Conservation (phyloP, 2,113 vertebrate species). For the Cololabis saira region DNA sequence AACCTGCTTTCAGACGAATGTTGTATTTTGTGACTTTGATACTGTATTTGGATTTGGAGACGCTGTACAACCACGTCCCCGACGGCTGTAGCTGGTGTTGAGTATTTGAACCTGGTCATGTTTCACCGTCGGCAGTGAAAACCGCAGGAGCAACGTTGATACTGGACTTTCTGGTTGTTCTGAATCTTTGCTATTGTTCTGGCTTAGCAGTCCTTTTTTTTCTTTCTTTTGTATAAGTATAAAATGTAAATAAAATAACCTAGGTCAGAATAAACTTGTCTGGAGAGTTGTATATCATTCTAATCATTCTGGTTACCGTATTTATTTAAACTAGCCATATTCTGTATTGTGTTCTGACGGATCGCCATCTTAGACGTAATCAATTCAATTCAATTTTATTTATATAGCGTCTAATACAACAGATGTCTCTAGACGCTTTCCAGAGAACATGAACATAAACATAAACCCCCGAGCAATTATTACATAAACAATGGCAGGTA, state of each 20-base stretch:
- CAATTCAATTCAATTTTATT: too few species aligned
- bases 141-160: constrained; percentile 80
- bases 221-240: constrained; percentile 74
- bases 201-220: constrained; percentile 62
- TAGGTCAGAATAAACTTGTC: constrained; percentile 36
- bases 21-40: constrained; percentile 93
- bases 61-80: constrained; percentile 65
- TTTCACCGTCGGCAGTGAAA: constrained; percentile 88
- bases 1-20: constrained; percentile 88
- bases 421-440: too few species aligned
- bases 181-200: constrained; percentile 70
- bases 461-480: too few species aligned
- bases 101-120: constrained; percentile 87
- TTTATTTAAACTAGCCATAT: too few species aligned
- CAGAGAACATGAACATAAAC: too few species aligned
- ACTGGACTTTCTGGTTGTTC: constrained; percentile 70
- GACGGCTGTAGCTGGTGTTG: constrained; percentile 74
- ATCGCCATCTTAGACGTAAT: too few species aligned
- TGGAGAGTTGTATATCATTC: constrained; percentile 13
- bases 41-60: constrained; percentile 90
- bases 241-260: constrained; percentile 72
- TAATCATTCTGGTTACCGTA: too few species aligned
- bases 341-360: constrained; percentile 35
- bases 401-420: too few species aligned
- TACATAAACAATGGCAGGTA: too few species aligned